A percentile compares a stretch with the other conserved stretches of the same genome.
phyloP scores from a whole-genome alignment of 2,888 invertebrate species.

The Phytoseiulus persimilis region DNA sequence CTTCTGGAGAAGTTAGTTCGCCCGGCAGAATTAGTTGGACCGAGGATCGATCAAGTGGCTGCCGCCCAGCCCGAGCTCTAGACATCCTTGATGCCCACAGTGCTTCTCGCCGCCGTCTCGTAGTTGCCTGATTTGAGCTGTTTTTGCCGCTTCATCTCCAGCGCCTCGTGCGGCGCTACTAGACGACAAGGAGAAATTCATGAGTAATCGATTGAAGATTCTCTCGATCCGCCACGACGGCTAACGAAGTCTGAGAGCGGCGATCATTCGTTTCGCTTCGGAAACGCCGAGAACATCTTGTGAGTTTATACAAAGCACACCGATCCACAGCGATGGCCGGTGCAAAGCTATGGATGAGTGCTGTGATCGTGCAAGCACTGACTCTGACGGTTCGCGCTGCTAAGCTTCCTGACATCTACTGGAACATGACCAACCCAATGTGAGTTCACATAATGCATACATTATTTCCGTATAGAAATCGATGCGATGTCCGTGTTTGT shows the following conservation, averaged over 20 bases:
- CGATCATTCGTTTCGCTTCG: neutral
- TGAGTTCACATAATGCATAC: too few relatives aligned
- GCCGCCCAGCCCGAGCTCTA: neutral
- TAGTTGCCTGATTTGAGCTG: neutral
- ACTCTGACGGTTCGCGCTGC: constrained; percentile 41
- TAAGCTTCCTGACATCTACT: constrained; percentile 60
- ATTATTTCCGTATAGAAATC: too few relatives aligned
- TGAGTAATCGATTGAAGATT: neutral
- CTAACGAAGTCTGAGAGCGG: neutral
- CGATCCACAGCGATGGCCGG: neutral
- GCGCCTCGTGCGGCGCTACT: neutral
- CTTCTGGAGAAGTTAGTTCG: neutral
- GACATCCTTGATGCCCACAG: neutral
- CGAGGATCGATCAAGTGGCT: neutral
- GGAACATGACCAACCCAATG: constrained; percentile 83
- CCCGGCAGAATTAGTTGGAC: neutral
- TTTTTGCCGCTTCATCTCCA: neutral
- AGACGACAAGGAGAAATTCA: neutral
- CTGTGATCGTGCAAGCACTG: constrained; percentile 38
- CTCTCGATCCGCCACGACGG: neutral
- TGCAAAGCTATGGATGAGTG: constrained; percentile 32
- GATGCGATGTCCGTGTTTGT: too few relatives aligned
- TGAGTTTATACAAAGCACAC: neutral
- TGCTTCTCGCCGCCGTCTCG: neutral
- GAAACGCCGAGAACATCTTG: neutral